phyloP scores from a whole-genome alignment of 2,888 invertebrate genomes.

The Lepidocyrtoides sp. region DNA sequence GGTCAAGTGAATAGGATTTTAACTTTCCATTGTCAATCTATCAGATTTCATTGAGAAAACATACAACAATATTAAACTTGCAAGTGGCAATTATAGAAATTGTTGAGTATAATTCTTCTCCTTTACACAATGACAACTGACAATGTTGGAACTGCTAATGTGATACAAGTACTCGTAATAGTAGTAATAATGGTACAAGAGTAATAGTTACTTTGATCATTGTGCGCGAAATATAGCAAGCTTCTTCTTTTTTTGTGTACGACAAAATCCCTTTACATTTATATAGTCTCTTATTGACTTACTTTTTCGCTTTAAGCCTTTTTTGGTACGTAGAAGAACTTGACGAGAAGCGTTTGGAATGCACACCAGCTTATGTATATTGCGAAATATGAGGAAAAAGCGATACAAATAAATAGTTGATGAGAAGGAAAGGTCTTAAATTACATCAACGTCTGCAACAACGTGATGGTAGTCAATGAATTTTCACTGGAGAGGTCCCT shows the following conservation, averaged over 20 bases:
- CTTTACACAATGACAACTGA: not conserved
- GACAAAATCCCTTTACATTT: not conserved
- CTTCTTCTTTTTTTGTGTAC: not conserved
- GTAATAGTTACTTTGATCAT: not conserved
- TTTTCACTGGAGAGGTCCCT: not conserved
- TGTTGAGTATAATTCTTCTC: not conserved
- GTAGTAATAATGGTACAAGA: not conserved
- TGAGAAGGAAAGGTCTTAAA: not conserved
- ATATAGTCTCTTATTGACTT: not conserved
- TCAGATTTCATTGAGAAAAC: slow-evolving; percentile 44
- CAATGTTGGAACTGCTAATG: not conserved
- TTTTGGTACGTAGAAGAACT: too few relatives aligned
- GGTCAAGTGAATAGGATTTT: slow-evolving; percentile 59
- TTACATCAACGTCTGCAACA: not conserved
- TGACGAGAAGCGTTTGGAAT: too few relatives aligned
- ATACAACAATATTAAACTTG: slow-evolving; percentile 44
- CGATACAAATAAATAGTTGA: not conserved
- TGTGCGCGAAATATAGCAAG: not conserved
- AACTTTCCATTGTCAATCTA: slow-evolving; percentile 63
- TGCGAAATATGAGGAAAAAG: not conserved
- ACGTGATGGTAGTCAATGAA: not conserved
- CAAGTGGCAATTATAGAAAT: slow-evolving; percentile 60
- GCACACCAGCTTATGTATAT: not conserved
- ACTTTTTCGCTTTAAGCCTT: too few relatives aligned
- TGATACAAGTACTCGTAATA: not conserved